Percentiles rank a stretch among this genome's conserved stretches.
Conservation (phyloP, 2,113 vertebrate species). For the Aythya baeri region DNA sequence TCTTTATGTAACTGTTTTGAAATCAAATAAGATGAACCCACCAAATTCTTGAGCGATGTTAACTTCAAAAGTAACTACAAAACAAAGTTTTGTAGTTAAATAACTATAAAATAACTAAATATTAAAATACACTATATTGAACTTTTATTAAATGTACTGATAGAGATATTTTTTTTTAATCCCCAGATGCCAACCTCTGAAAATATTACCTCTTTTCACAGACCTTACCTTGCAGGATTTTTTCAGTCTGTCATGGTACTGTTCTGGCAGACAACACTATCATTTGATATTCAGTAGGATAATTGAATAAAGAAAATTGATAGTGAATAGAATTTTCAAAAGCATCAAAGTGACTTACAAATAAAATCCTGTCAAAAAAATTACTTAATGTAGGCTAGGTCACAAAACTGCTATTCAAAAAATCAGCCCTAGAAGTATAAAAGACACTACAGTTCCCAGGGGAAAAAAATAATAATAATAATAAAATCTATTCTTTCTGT, state of each 20-base stretch:
- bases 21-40: neutral
- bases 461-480: neutral
- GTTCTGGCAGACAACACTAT: neutral
- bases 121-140: neutral
- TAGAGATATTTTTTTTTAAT: neutral
- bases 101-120: neutral
- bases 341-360: neutral
- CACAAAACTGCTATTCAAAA: neutral
- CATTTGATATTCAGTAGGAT: neutral
- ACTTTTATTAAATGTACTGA: neutral
- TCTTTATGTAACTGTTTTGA: neutral
- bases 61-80: neutral
- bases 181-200: neutral
- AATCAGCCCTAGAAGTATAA: neutral
- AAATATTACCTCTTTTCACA: neutral
- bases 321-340: neutral
- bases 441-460: neutral
- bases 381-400: neutral
- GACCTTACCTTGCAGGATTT: neutral
- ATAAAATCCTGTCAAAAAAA: constrained; percentile 40
- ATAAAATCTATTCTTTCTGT: neutral
- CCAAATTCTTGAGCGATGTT: neutral
- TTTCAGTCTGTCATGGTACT: neutral
- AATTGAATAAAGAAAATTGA: neutral
- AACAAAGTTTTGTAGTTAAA: neutral